Evolutionary conservation across 2,797 vertebrate genomes (phyloP).

Genomic region (Chrosomus eos): DNA sequence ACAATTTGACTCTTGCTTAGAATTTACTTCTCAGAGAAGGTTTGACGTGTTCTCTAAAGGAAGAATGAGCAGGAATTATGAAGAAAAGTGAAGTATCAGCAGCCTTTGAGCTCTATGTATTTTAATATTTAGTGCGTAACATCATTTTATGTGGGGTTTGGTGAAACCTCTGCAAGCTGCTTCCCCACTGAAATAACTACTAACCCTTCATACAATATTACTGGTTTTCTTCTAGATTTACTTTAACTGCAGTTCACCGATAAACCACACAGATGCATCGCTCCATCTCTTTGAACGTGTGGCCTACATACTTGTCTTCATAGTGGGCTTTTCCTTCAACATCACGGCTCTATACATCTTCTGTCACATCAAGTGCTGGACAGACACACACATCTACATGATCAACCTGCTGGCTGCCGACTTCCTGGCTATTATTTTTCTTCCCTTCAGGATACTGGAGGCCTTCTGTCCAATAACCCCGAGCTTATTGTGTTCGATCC

Average conservation of each 20-base stretch:
- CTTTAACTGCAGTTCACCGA: background rate
- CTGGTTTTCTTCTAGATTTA: background rate
- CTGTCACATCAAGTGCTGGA: conserved; percentile 65
- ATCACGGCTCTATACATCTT: conserved; percentile 66
- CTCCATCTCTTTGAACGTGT: background rate
- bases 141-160: background rate
- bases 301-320: conserved; percentile 68
- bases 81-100: background rate
- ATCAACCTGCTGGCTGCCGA: conserved; percentile 72
- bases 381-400: conserved; percentile 75
- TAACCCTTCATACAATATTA: background rate
- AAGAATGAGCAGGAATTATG: no score
- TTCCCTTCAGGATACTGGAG: conserved; percentile 77
- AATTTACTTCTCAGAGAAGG: background rate
- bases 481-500: conserved; percentile 60
- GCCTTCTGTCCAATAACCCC: conserved; percentile 44
- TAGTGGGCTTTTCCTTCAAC: conserved; percentile 70
- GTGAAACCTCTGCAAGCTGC: background rate
- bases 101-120: background rate
- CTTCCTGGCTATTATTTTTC: conserved; percentile 75
- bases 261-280: background rate
- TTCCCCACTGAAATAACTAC: background rate
- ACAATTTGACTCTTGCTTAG: background rate
- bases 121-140: background rate
- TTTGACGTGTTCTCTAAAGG: background rate